Evolutionary conservation across 2,797 vertebrate species (phyloP), one percentile per base, ranked within the genome.

Genomic region (Lophius americanus): DNA sequence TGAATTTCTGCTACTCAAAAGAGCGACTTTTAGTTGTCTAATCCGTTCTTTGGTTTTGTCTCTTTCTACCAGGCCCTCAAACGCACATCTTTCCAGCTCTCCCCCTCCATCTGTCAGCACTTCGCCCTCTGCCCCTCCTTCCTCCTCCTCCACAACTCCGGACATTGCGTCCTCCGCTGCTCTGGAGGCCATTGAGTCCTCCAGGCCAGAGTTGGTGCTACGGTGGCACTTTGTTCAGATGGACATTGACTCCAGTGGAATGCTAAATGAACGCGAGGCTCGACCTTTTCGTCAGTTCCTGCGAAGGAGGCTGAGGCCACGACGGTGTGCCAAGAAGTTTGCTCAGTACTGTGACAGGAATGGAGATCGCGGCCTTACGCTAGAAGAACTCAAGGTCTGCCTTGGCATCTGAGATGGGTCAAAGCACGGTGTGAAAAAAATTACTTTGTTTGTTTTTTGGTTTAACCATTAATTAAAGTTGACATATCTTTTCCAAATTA

Each of bases 311-410:
- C 61, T 90, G 42, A 88, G 73, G 49, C 90, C 88, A 1, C 82
- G 85, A 0, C 85, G 86, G 0, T 93, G 92, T 2, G 86, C 77
- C 64, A 92, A 86, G 74, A 92, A 85, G 69, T 90, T 92, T 1
- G n/a, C 76, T 35, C 88, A 91, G 70, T 86, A 87, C 81, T 92
- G 91, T 0, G 89, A 92, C 76, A 51, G 78, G 4, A 67, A 92
- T 3, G 42, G 70, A 54, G 86, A 90, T 81, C 69, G 70, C 7
- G 53, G 81, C n/a, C 75, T 92, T 60, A 90, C 84, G 1, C 51
- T 91, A 60, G 58, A 70, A 4, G 90, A 92, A 78, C 86, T 93
- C 67, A 72, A 60, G 46, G 59, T 73, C 64, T 93, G 91, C 38
- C 64, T 93, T 62, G 77, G 79, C 7, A 78, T 89, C 60, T 83